Base-by-base conservation (phyloP, 1,140 invertebrate species). In the Caenorhabditis latens region DNA sequence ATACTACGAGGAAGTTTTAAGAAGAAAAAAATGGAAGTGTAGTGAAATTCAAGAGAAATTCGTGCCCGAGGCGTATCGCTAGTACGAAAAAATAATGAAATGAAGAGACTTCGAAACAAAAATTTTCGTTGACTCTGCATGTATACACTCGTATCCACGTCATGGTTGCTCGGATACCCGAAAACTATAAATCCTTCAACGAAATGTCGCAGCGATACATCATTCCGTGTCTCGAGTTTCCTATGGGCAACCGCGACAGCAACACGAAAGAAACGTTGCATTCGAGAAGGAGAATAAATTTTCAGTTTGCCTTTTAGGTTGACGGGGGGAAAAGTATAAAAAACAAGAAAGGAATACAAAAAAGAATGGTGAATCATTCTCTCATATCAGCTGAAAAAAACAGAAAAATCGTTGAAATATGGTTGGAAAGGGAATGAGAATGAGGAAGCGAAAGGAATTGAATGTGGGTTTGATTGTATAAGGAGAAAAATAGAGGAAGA, bases 121-220 rank as follows among this genome's bases (percentile, higher is more conserved):
- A 58, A n/a, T 63, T 63, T 21, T 11, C 61, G 24, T 21, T 13
- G 61, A 32, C 11, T 19, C 61, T 32, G 9, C 61, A 63, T 63
- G 61, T 63, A 32, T 5, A 53, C 8, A 24, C 7, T n/a, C 8
- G 11, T 53, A 79, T 24, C 16, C 71, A 50, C 46, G 71, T 79
- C 71, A 79, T 79, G 71, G 65, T 79, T 79, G 71, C 71, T 79
- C 19, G 24, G 71, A 24, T 50, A 79, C 71, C 71, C 71, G 65
- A n/a, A 71, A 79, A 24, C 65, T 43, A 71, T 71, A 71, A 71
- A 71, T 71, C 46, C 19, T 40, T 71, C 65, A 46, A 71, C 19
- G 42, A 71, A 43, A 71, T 71, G 65, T n/a, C 40, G 65, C 14
- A 46, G 40, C 40, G 42, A 43, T 71, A 46, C 65, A 71, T 71